Evolutionary conservation across 2,888 invertebrate species (phyloP), one percentile per base, ranked within the genome.

Genomic region (Nesidiocoris tenuis): DNA sequence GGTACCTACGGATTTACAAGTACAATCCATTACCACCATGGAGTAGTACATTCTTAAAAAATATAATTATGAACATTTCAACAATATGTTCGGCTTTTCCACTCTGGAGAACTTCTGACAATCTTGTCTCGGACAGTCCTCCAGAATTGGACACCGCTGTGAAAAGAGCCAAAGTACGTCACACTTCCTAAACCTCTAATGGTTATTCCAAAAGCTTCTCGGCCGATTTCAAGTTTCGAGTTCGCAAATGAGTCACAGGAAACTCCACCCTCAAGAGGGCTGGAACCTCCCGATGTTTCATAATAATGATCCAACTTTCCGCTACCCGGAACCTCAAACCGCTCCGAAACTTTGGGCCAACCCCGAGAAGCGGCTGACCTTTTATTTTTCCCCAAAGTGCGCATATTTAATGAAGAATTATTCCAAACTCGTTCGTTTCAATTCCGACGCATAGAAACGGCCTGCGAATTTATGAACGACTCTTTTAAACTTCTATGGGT

Each of bases 271-370:
- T 19, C 39, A 56, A 54, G 56, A 55, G 16, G 17, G 21, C n/a
- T 22, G 55, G n/a, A 56, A 22, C 56, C 18, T 67, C 67, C 24
- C 64, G 54, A 65, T 67, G 67, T 67, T 67, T 67, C 67, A 67
- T 67, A 55, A 39, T 67, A 67, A 67, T 67, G 56, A 67, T 56
- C 55, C 56, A 56, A 67, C 55, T 25, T 65, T 21, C 18, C 23
- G 22, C 17, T 39, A 3, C 3, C 39, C 39, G 39, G 39, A 39
- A 39, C 39, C 39, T 39, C 39, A 39, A 39, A 39, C 39, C 39
- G 39, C 39, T 39, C 39, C 5, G 39, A 39, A 39, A 39, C 39
- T 39, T 39, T 39, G 39, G 39, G 39, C 39, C 39, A 12, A 39
- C 39, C 12, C 39, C 39, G 39, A 39, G 12, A 39, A 39, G 39